phyloP scores from a whole-genome alignment of 2,888 invertebrate genomes.

The Emmelina monodactyla region DNA sequence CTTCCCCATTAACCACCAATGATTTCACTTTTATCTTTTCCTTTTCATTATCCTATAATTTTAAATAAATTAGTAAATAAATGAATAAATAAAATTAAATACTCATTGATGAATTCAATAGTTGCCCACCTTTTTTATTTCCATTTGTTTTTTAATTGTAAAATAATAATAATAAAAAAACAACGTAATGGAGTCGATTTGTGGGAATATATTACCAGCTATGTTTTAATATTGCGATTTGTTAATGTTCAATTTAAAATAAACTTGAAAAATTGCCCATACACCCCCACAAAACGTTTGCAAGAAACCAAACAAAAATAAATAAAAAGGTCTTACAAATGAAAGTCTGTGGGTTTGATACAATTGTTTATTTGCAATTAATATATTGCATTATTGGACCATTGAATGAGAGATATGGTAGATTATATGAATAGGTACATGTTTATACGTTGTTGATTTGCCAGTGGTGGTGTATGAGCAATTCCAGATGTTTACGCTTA shows the following conservation, averaged over 20 bases:
- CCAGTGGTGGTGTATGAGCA: slow-evolving; percentile 60
- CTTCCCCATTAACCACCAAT: slow-evolving; percentile 52
- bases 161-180: slow-evolving; percentile 22
- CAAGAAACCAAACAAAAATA: slow-evolving; percentile 30
- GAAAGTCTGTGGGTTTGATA: slow-evolving; percentile 50
- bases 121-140: not conserved
- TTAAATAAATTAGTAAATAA: not conserved
- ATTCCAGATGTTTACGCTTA: slow-evolving; percentile 28
- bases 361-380: slow-evolving; percentile 40
- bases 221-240: not conserved
- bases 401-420: slow-evolving; percentile 18
- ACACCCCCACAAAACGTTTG: slow-evolving; percentile 63
- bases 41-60: slow-evolving; percentile 44
- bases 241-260: not conserved
- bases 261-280: slow-evolving; percentile 46
- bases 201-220: slow-evolving; percentile 54
- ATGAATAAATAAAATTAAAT: not conserved
- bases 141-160: no score
- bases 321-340: slow-evolving; percentile 55
- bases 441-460: no score
- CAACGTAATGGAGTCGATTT: slow-evolving; percentile 37
- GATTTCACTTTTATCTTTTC: slow-evolving; percentile 39
- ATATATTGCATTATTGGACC: slow-evolving; percentile 44
- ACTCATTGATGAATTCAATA: not conserved
- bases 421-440: slow-evolving; percentile 27